Evolutionary conservation across 1,140 invertebrate species (phyloP).

Genomic region (roundworm (Caenorhabditis elegans)): DNA sequence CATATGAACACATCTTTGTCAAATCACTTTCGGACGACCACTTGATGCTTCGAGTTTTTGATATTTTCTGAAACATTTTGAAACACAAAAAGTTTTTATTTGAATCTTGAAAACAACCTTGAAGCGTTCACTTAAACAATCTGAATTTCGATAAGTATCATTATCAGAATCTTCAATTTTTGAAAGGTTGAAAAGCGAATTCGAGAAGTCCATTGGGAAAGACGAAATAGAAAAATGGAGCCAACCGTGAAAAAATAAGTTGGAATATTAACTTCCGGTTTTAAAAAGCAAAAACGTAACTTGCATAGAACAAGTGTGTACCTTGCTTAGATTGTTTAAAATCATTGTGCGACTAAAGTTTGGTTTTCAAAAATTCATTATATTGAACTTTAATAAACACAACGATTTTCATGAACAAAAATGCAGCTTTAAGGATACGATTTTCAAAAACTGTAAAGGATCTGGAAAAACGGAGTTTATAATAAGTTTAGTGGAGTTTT

Average conservation of each 20-base stretch:
- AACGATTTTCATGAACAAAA: too few species aligned
- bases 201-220: not conserved
- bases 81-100: not conserved
- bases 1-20: not conserved
- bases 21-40: slow-evolving; percentile 6
- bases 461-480: too few species aligned
- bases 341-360: too few species aligned
- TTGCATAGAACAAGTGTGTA: too few species aligned
- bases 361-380: too few species aligned
- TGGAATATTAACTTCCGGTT: not conserved
- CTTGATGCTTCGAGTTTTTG: not conserved
- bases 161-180: not conserved
- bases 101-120: not conserved
- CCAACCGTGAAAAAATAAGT: not conserved
- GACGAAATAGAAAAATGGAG: not conserved
- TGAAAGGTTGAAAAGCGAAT: not conserved
- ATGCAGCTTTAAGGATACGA: too few species aligned
- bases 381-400: too few species aligned
- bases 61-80: not conserved
- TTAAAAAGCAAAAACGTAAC: too few species aligned
- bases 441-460: too few species aligned
- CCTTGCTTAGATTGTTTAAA: too few species aligned
- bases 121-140: not conserved
- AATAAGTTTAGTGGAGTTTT: too few species aligned
- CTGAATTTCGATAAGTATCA: not conserved